phyloP scores from a whole-genome alignment of 2,113 vertebrate species.

The Lagopus muta region DNA sequence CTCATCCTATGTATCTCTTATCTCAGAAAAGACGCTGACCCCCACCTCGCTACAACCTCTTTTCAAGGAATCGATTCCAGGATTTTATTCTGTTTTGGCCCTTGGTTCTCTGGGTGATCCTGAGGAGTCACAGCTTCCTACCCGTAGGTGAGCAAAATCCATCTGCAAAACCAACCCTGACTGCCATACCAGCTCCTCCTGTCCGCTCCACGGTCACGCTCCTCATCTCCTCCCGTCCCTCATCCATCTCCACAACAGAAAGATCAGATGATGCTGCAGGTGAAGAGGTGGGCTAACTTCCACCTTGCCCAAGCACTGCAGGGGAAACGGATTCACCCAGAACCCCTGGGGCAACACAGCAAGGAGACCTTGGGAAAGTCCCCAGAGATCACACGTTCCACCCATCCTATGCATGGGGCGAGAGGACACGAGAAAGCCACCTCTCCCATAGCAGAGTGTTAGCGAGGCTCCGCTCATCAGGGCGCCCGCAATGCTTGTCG shows the following conservation, averaged over 20 bases:
- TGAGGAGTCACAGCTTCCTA: not conserved
- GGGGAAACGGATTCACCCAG: too few relatives aligned
- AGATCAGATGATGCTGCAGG: not conserved
- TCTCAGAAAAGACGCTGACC: too few relatives aligned
- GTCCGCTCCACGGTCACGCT: too few relatives aligned
- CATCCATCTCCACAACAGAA: not conserved
- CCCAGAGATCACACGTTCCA: fast-evolving
- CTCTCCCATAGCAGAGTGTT: not conserved
- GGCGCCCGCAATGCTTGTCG: fast-evolving
- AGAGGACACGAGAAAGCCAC: not conserved
- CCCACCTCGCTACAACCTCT: too few relatives aligned
- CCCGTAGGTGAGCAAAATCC: not conserved
- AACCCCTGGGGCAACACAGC: too few relatives aligned
- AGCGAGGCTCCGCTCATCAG: not conserved
- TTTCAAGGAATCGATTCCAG: too few relatives aligned
- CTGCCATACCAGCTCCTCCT: too few relatives aligned
- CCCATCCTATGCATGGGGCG: fast-evolving
- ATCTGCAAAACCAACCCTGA: too few relatives aligned
- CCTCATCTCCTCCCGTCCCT: too few relatives aligned
- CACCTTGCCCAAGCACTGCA: not conserved
- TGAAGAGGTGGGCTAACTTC: not conserved
- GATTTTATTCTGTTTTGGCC: not conserved
- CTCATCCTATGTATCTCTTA: too few relatives aligned
- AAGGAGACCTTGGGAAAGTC: not conserved
- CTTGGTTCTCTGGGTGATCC: not conserved